Evolutionary conservation across 1,140 invertebrate species (phyloP).

Genomic region (Pseudomyrmex gracilis): DNA sequence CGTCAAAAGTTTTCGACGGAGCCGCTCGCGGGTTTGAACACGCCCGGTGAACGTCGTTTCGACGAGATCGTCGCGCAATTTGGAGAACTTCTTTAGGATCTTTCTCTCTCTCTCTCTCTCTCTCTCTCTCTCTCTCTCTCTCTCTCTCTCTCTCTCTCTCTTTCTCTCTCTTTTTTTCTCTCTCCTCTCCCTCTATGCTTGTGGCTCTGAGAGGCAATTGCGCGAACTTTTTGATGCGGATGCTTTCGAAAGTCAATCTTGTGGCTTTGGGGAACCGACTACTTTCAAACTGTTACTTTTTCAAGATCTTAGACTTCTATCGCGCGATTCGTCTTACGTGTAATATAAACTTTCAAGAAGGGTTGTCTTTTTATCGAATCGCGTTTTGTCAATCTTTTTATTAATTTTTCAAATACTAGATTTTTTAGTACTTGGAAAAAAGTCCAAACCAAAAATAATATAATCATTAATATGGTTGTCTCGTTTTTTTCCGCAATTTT

Average conservation of each 20-base stretch:
- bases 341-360: constrained; percentile 39
- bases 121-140: neutral
- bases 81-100: constrained; percentile 71
- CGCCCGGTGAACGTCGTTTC: constrained; percentile 62
- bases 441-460: neutral
- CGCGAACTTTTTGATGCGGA: constrained; percentile 66
- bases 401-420: constrained; percentile 24
- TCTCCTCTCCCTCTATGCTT: constrained; percentile 19
- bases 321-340: constrained; percentile 26
- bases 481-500: neutral
- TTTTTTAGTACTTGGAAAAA: neutral
- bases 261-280: constrained; percentile 55
- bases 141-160: constrained; percentile 2
- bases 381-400: constrained; percentile 34
- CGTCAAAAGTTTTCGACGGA: constrained; percentile 71
- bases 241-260: constrained; percentile 69
- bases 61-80: constrained; percentile 72
- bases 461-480: neutral
- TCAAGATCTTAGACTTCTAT: constrained; percentile 44
- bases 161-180: neutral
- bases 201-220: constrained; percentile 51
- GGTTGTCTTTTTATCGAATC: constrained; percentile 14
- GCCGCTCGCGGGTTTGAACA: constrained; percentile 57
- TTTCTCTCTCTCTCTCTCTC: neutral
- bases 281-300: constrained; percentile 70